These are phyloP conservation scores for Apostichopus japonicus DNA, from an alignment of 35 echinoderm and acorn worm species.

Conservation along the genomic window DNA sequence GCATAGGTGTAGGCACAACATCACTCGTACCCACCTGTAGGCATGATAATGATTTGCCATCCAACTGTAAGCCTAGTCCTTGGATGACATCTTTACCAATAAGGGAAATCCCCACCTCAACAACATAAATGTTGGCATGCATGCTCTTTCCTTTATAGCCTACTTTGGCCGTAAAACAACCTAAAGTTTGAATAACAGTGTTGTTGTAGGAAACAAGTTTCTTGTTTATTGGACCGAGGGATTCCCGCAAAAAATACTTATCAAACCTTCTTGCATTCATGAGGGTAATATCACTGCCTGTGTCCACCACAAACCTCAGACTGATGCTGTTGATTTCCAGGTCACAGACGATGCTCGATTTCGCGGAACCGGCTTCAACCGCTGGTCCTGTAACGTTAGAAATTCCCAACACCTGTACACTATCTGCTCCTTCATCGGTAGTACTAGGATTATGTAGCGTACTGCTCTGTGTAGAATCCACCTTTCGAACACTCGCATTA, in stretches of 20 bases:
- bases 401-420: conserved; percentile 1
- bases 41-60: not conserved
- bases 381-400: not conserved
- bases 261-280: conserved; percentile 35
- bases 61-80: not conserved
- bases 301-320: conserved; percentile 63
- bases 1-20: too few relatives aligned
- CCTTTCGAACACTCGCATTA: not conserved
- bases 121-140: conserved; percentile 7
- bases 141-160: not conserved
- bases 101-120: conserved; percentile 17
- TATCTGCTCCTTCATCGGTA: not conserved
- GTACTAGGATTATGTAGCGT: not conserved
- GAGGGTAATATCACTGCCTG: conserved; percentile 57
- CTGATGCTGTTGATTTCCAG: conserved; percentile 26
- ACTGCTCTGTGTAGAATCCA: not conserved
- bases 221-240: not conserved
- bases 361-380: not conserved
- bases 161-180: conserved; percentile 10
- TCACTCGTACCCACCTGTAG: too few relatives aligned
- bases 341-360: conserved; percentile 6
- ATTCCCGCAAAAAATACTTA: conserved; percentile 61
- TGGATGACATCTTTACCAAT: conserved; percentile 51
- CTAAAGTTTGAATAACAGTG: conserved; percentile 3
- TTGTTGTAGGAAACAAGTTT: conserved; percentile 23